phyloP scores from a whole-genome alignment of 2,888 invertebrate genomes.

The Diarsia brunnea region DNA sequence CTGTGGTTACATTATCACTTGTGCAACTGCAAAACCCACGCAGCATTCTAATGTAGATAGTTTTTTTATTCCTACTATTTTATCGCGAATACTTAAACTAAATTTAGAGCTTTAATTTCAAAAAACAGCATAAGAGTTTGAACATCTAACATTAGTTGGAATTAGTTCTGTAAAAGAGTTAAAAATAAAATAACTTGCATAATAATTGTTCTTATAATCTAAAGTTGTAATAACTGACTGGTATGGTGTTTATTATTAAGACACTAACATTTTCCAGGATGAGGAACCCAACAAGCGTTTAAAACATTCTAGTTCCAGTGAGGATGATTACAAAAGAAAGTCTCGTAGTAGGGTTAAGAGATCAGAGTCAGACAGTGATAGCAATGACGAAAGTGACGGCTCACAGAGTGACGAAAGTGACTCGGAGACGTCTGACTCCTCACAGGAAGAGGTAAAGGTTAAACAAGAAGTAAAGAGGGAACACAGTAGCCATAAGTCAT shows the following conservation, averaged over 20 bases:
- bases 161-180: background rate
- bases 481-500: constrained; percentile 74
- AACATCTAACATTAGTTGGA: background rate
- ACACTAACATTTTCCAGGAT: constrained; percentile 75
- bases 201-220: background rate
- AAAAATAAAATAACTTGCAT: background rate
- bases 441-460: constrained; percentile 77
- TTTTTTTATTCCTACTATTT: background rate
- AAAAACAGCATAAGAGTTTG: background rate
- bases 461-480: constrained; percentile 79
- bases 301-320: constrained; percentile 77
- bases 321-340: constrained; percentile 76
- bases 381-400: constrained; percentile 68
- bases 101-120: background rate
- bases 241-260: background rate
- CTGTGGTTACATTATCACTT: constrained; percentile 45
- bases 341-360: constrained; percentile 70
- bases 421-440: constrained; percentile 79
- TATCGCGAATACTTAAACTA: background rate
- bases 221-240: background rate
- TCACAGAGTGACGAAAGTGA: constrained; percentile 69
- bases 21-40: constrained; percentile 1
- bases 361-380: constrained; percentile 74
- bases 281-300: constrained; percentile 82
- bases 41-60: background rate